Base-by-base conservation (phyloP, 2,113 vertebrate genomes). In the Spea multiplicata region DNA sequence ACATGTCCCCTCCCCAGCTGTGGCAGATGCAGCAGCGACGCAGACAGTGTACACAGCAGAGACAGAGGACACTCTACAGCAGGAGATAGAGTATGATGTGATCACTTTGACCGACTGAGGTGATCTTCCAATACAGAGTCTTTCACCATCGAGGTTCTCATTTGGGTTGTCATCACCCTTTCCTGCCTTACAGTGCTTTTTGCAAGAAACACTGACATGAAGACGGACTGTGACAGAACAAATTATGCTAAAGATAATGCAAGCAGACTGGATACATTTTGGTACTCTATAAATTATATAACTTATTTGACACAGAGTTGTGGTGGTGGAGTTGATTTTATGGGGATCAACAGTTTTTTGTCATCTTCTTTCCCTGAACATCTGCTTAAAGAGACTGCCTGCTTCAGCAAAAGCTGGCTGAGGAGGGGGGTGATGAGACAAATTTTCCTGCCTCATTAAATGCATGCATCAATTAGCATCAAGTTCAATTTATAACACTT, bases 1-100 rank as follows among this genome's bases (percentile, higher is more conserved):
- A 17, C 66, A 45, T 6, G n/a, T 17, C 45, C 67, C 13, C 44
- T 66, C 16, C 30, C 85, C 47, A 97, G 95, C 95, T 0, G 96
- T 96, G 83, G 95, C 95, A 0, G 97, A 98, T 2, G 93, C 93
- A 1, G 95, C 94, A 3, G 94, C 96, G 94, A 91, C 92, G 0
- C 94, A 98, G 86, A 89, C 92, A 0, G 85, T 97, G 5, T 95
- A 96, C 76, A 82, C 86, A 0, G 8, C 95, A 0, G 96, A 98
- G 80, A 89, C 94, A 0, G 92, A 95, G 80, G 93, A 96, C 85
- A 91, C 98, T 87, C 96, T 96, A 84, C 94, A 93, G 78, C 91
- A 95, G 55, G 95, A 93, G 68, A 93, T 98, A 85, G 95, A 95
- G 75, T 99, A 97, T 2, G 96, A 98, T 0, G 94, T 98, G 86